phyloP scores from a whole-genome alignment of 2,888 invertebrate genomes.

The Ochropacha duplaris region DNA sequence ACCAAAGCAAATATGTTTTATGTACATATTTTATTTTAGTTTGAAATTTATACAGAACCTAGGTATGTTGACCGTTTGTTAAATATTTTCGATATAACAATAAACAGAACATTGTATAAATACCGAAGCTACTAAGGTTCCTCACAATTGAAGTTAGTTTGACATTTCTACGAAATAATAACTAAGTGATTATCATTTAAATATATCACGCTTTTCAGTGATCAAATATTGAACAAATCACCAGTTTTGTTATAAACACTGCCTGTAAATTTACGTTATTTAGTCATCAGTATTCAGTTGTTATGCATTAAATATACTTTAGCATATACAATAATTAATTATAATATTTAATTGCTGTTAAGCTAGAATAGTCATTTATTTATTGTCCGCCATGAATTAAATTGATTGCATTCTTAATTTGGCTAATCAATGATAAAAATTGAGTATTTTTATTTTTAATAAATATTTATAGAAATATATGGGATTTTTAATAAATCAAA shows the following conservation, averaged over 20 bases:
- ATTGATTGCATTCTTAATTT: not conserved
- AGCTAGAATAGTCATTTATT: slow-evolving; percentile 3
- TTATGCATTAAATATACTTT: slow-evolving; percentile 18
- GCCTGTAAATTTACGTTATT: not conserved
- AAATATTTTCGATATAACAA: too few relatives aligned
- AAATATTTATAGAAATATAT: slow-evolving; percentile 29
- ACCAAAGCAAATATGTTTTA: not conserved
- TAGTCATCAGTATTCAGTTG: slow-evolving; percentile 30
- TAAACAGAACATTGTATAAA: too few relatives aligned
- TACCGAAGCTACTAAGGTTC: too few relatives aligned
- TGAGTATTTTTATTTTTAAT: slow-evolving; percentile 6
- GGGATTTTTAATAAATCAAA: slow-evolving; percentile 20
- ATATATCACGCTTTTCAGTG: not conserved
- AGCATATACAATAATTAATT: slow-evolving; percentile 15
- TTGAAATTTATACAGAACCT: too few relatives aligned
- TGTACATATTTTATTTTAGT: too few relatives aligned
- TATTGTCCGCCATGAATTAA: not conserved
- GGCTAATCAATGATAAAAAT: not conserved
- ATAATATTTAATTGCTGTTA: slow-evolving; percentile 16
- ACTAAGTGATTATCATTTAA: too few relatives aligned
- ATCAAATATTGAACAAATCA: not conserved
- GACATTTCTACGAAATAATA: too few relatives aligned
- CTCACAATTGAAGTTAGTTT: too few relatives aligned
- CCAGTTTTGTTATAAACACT: not conserved
- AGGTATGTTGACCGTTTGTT: too few relatives aligned